Base-by-base conservation (phyloP, 2,888 invertebrate genomes). In the Watsonalla binaria region DNA sequence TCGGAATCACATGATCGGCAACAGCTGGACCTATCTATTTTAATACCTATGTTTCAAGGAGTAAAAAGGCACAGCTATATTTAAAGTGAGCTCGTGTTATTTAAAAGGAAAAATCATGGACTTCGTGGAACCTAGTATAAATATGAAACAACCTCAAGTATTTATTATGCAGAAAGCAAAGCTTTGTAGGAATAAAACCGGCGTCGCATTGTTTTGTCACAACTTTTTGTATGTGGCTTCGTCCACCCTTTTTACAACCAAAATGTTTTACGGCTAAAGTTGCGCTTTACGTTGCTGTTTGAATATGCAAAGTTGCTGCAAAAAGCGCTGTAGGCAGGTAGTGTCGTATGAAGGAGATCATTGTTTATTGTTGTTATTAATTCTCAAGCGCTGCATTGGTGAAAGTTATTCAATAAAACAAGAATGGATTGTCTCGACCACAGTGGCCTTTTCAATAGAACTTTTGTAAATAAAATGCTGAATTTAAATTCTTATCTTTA, bases 241-340 rank as follows among this genome's bases (percentile, higher is more conserved):
- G 71, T 72, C 69, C 62, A n/a, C 35, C 45, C 55, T 65, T 62
- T 70, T 69, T 66, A 24, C 54, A 64, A 61, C 66, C 59, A 72
- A 71, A 78, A 74, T 76, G 76, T 74, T 79, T 69, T 70, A 78
- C 76, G 63, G 65, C 45, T 48, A 61, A 76, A 78, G 76, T 80
- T 80, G 62, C 59, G 65, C 74, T 70, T 70, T 42, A 46, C 57
- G 55, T 56, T 52, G 54, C 58, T 60, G 61, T 70, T 71, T 70
- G 69, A 74, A 72, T 70, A 69, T 72, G 69, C 69, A 72, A 69
- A 72, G 68, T 69, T 65, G 59, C 55, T 55, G 63, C 61, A 67
- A 65, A 66, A 65, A 65, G 53, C 56, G 56, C 51, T 60, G 66
- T 67, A 70, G 63, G 60, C 53, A 54, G 57, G 52, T 54, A 56